Evolutionary conservation across 2,113 vertebrate genomes (phyloP), one percentile per base, ranked within the genome.

Genomic region (Turnix velox): DNA sequence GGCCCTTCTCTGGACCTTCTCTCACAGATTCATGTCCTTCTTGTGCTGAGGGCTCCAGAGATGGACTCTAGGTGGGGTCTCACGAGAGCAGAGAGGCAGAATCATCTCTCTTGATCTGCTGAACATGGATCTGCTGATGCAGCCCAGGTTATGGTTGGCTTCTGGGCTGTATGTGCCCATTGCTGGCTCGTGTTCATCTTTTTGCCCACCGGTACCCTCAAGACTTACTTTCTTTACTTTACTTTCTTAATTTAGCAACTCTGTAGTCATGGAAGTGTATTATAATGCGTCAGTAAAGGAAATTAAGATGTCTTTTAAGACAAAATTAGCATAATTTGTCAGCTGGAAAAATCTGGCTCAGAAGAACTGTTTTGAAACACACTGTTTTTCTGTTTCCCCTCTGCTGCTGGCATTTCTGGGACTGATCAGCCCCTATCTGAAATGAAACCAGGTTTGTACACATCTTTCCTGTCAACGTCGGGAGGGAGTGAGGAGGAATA

Each of bases 401-500:
- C 8, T 4, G 25, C 25, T 6, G 18, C 5, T 6, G 6, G 55
- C 13, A 14, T 8, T n/a, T 33, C 15, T 5, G 15, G 8, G 8
- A 13, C 10, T 9, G 2, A 2, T 14, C 49, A 20, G 42, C 58
- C 18, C 24, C 13, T 7, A 25, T 11, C 18, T 18, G 35, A 1
- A 9, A 12, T 4, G 65, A 20, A 49, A 18, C 55, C 42, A 19
- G 37, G 49, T 46, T 46, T 49, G 24, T 30, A 2, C 18, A 30
- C 9, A n/a, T 33, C 18, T 51, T 46, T 6, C 24, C 43, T 0
- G 28, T 6, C 4, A n/a, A 7, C 8, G 31, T 6, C 5, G 54
- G 7, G 6, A 37, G 31, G 17, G n/a, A 24, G n/a, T 28, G 39
- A 0, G 2, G 3, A 27, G 37, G 18, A 18, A 22, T 12, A 15